Conservation (phyloP, 1,140 invertebrate genomes). For the Saccostrea cuccullata region DNA sequence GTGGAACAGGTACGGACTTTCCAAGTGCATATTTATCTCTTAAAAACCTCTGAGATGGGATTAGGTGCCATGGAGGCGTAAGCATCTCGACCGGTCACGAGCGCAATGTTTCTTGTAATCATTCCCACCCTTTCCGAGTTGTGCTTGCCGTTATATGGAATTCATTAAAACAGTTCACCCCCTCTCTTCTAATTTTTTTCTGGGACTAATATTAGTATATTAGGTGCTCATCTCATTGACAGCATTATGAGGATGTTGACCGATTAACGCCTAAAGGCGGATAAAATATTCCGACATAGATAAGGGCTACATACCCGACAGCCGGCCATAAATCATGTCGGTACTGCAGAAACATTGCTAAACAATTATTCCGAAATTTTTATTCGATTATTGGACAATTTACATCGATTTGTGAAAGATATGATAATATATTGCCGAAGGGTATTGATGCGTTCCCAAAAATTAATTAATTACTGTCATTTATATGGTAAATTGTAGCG, state of each 20-base stretch:
- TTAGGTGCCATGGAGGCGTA: too few relatives aligned
- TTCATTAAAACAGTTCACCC: too few relatives aligned
- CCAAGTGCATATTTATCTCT: too few relatives aligned
- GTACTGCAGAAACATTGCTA: neutral
- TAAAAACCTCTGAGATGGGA: too few relatives aligned
- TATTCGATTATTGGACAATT: constrained; percentile 32
- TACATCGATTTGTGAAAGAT: constrained; percentile 29
- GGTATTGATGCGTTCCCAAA: neutral
- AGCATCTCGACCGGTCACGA: too few relatives aligned
- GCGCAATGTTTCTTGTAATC: too few relatives aligned
- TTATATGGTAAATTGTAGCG: neutral
- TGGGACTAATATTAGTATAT: too few relatives aligned
- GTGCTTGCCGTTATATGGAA: too few relatives aligned
- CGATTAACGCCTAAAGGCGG: neutral
- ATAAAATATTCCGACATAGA: neutral
- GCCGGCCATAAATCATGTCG: neutral
- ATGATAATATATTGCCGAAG: neutral
- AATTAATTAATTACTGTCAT: constrained; percentile 12
- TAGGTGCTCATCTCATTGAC: too few relatives aligned
- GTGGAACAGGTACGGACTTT: too few relatives aligned
- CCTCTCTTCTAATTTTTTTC: too few relatives aligned
- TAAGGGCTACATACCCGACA: neutral
- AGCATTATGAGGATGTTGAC: neutral
- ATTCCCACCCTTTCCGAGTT: too few relatives aligned
- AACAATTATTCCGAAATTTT: constrained; percentile 25